Percentiles rank a stretch among this genome's conserved stretches.
Conservation (phyloP, 2,888 invertebrate genomes). For the Deilephila elpenor region DNA sequence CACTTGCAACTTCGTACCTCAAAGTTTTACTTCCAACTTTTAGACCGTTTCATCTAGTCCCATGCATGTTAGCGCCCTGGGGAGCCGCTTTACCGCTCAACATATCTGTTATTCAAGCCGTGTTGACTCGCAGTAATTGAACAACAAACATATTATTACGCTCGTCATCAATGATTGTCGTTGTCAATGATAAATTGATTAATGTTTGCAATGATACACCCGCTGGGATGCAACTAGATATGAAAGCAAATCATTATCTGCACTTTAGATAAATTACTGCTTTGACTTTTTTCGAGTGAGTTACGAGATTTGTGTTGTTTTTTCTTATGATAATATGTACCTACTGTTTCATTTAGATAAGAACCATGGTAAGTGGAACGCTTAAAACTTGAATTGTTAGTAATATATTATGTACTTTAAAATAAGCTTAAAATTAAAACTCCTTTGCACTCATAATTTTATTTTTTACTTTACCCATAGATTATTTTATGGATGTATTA, state of each 20-base stretch:
- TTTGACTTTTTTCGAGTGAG: too few species aligned
- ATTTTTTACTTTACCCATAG: too few species aligned
- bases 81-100: not conserved
- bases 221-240: not conserved
- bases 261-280: not conserved
- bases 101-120: conserved; percentile 3
- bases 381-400: too few species aligned
- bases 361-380: too few species aligned
- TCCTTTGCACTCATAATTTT: too few species aligned
- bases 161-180: conserved; percentile 1
- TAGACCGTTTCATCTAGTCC: not conserved
- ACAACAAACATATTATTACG: conserved; percentile 3
- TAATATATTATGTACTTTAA: too few species aligned
- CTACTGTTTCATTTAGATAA: too few species aligned
- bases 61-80: not conserved
- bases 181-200: conserved; percentile 6
- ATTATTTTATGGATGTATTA: too few species aligned
- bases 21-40: not conserved
- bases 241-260: not conserved
- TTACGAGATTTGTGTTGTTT: too few species aligned
- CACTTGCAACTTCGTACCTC: not conserved
- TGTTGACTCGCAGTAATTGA: conserved; percentile 6
- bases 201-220: conserved; percentile 2
- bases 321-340: too few species aligned
- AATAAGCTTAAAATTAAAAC: too few species aligned